phyloP scores from a whole-genome alignment of 2,888 invertebrate genomes.

The Apocheima hispidaria region DNA sequence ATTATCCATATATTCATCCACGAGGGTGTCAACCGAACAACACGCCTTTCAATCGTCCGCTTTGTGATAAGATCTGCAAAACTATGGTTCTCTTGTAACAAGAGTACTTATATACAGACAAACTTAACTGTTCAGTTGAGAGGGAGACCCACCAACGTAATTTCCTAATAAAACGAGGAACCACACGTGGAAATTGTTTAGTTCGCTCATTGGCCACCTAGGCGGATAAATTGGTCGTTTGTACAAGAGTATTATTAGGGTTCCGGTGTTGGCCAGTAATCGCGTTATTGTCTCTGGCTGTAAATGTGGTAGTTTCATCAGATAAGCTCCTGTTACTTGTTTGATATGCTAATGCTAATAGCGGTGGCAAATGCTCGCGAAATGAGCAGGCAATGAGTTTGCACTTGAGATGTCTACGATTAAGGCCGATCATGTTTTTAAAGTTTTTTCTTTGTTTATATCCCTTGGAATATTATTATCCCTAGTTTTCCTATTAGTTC shows the following conservation, averaged over 20 bases:
- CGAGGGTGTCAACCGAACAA: constrained; percentile 48
- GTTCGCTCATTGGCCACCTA: background rate
- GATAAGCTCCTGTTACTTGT: constrained; percentile 64
- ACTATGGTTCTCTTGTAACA: constrained; percentile 48
- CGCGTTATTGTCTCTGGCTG: constrained; percentile 71
- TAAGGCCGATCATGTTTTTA: too few relatives aligned
- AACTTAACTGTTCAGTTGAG: too few relatives aligned
- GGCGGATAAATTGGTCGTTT: background rate
- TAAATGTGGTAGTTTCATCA: constrained; percentile 70
- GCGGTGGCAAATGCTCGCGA: constrained; percentile 75
- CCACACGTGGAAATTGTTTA: background rate
- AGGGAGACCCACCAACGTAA: background rate
- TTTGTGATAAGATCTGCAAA: constrained; percentile 37
- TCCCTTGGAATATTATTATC: too few relatives aligned
- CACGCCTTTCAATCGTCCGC: constrained; percentile 42
- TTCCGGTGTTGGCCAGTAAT: constrained; percentile 47
- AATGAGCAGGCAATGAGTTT: constrained; percentile 68
- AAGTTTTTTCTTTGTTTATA: too few relatives aligned
- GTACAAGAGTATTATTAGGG: constrained; percentile 11
- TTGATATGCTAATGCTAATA: constrained; percentile 77
- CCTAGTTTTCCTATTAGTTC: too few relatives aligned
- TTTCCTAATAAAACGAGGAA: too few relatives aligned
- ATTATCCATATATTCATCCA: constrained; percentile 1
- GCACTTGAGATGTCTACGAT: background rate
- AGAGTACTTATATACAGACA: too few relatives aligned